These are phyloP conservation scores for Triplophysa rosa DNA, from an alignment of 2,113 vertebrate genomes.

Conservation along the genomic window DNA sequence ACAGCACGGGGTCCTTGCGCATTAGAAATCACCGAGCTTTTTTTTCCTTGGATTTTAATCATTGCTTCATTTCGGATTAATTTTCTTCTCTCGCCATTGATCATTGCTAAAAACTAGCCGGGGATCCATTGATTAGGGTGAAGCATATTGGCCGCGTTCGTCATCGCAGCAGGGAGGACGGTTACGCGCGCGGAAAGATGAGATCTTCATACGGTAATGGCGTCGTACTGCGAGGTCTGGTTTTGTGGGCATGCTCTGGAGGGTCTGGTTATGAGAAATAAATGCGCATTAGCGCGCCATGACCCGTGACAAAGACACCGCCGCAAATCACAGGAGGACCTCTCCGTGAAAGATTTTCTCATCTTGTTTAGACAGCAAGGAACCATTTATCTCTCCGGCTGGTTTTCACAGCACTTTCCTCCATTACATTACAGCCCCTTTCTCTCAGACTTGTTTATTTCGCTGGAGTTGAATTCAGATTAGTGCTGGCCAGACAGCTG, in stretches of 20 bases:
- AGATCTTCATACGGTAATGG: slow-evolving; percentile 23
- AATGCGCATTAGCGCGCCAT: not conserved
- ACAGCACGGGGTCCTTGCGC: not conserved
- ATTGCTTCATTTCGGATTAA: slow-evolving; percentile 4
- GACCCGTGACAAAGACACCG: slow-evolving; percentile 19
- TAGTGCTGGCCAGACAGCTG: slow-evolving; percentile 29
- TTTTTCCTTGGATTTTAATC: slow-evolving; percentile 15
- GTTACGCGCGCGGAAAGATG: not conserved
- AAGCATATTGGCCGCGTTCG: not conserved
- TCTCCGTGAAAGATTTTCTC: slow-evolving; percentile 46
- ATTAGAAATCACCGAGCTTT: not conserved
- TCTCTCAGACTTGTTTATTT: slow-evolving; percentile 25
- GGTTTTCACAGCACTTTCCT: slow-evolving; percentile 27
- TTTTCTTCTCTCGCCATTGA: slow-evolving; percentile 15
- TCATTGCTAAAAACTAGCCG: not conserved
- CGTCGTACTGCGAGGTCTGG: not conserved
- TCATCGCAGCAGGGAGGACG: slow-evolving; percentile 1
- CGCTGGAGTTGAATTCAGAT: slow-evolving; percentile 10
- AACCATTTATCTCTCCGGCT: slow-evolving; percentile 19
- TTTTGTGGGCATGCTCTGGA: slow-evolving; percentile 18
- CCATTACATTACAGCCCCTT: slow-evolving; percentile 3
- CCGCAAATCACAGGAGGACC: slow-evolving; percentile 43
- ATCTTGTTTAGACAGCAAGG: slow-evolving; percentile 45
- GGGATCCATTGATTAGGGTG: slow-evolving; percentile 2
- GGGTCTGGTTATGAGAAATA: slow-evolving; percentile 25